Evolutionary conservation across 2,113 vertebrate genomes (phyloP).

Genomic region (Hippocampus mohnikei): DNA sequence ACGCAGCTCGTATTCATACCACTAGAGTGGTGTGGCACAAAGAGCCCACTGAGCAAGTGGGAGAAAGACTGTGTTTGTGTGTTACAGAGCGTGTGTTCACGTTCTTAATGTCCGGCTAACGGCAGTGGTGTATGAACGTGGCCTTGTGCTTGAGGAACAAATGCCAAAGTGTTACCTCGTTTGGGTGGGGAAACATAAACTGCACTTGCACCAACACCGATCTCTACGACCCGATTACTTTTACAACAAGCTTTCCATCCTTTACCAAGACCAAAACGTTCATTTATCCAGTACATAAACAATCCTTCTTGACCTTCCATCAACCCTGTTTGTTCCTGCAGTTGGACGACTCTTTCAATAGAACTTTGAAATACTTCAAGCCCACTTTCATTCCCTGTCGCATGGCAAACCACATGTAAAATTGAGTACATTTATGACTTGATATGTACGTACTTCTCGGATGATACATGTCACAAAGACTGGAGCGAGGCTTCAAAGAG

Average conservation of each 20-base stretch:
- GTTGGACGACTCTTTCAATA: constrained; percentile 11
- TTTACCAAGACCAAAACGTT: constrained; percentile 1
- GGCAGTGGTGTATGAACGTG: constrained; percentile 68
- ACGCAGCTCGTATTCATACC: constrained; percentile 41
- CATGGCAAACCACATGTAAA: not conserved
- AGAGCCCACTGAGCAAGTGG: constrained; percentile 59
- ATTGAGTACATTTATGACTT: not conserved
- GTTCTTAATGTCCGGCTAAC: constrained; percentile 55
- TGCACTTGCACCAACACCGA: constrained; percentile 37
- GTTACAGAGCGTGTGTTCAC: constrained; percentile 36
- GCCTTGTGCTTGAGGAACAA: constrained; percentile 80
- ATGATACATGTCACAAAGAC: not conserved
- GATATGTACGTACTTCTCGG: not conserved
- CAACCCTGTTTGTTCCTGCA: not conserved
- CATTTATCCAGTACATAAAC: constrained; percentile 19
- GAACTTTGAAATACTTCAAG: not conserved
- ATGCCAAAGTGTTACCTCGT: constrained; percentile 74
- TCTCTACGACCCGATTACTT: constrained; percentile 35
- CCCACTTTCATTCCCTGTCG: constrained; percentile 13
- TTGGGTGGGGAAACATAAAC: constrained; percentile 52
- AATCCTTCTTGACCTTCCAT: constrained; percentile 3
- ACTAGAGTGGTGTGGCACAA: constrained; percentile 58
- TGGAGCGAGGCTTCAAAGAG: not conserved
- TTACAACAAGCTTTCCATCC: constrained; percentile 38
- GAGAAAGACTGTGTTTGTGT: constrained; percentile 46